Evolutionary conservation across 1,140 invertebrate genomes (phyloP), one percentile per base, ranked within the genome.

Genomic region (Dendroctonus ponderosae): DNA sequence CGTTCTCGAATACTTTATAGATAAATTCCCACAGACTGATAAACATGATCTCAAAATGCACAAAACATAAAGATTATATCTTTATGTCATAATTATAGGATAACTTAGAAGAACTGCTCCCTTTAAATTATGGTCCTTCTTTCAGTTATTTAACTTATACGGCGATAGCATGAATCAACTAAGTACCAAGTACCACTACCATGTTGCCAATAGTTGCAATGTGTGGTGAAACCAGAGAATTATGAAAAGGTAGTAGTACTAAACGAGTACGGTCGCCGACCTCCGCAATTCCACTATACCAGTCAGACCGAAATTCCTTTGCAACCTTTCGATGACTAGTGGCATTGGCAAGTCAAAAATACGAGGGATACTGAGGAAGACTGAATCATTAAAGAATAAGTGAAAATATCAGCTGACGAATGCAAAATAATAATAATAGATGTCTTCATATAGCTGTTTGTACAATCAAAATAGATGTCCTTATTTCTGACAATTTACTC

Each of bases 191-290:
- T 26, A 26, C 26, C 26, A 26, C 26, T 1, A 26, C 1, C 26
- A 26, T 3, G 26, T 26, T 26, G 26, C 26, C 26, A 26, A 26
- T 26, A 26, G 26, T 26, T 26, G 26, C 26, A 26, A 26, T 26
- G 26, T 26, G 26, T 26, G 1, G 26, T 26, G 3, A 26, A 26
- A 26, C 26, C 26, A 40, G 11, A 12, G 42, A 59, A 56, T 41
- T 42, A 52, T 12, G 8, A 14, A 52, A 62, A 62, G 60, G 60
- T 62, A 48, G 48, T 62, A 40, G 60, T 60, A 60, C 58, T 60
- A 9, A 60, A 48, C 8, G 60, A 51, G 60, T 14, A 52, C 60
- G 60, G 60, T 62, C 60, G 60, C 38, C 48, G 60, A 62, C 60
- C 60, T 62, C 48, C 41, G 48, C 43, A 52, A 6, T 38, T 37